Percentiles rank a stretch among this genome's conserved stretches.
These are phyloP conservation scores for Proterorhinus semilunaris DNA, from an alignment of 2,113 vertebrate genomes.

Conservation along the genomic window DNA sequence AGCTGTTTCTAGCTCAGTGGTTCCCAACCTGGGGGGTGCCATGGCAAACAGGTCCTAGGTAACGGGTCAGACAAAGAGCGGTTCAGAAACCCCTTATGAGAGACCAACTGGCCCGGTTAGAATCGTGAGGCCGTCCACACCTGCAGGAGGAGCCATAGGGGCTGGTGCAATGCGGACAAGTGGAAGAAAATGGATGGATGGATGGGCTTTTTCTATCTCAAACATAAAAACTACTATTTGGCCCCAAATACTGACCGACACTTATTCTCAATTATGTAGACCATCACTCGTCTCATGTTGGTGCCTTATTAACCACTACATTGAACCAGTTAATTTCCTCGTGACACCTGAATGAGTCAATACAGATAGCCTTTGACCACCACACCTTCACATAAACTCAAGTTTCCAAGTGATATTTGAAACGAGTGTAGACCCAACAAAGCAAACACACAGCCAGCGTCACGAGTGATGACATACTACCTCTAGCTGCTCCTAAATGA, in stretches of 20 bases:
- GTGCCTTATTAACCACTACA: not conserved
- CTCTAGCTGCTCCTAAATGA: constrained; percentile 8
- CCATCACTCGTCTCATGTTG: not conserved
- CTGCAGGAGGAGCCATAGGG: too few species aligned
- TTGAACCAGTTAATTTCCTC: constrained; percentile 21
- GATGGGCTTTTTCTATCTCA: too few species aligned
- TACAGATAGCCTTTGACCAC: constrained; percentile 26
- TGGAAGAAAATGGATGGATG: too few species aligned
- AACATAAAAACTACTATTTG: not conserved
- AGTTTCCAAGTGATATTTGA: constrained; percentile 23
- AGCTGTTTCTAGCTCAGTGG: too few species aligned
- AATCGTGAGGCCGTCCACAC: too few species aligned
- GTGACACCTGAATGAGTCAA: constrained; percentile 12
- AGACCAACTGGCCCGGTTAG: too few species aligned
- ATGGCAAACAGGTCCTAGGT: too few species aligned
- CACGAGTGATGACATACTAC: not conserved
- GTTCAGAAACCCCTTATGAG: too few species aligned
- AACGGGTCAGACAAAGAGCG: too few species aligned
- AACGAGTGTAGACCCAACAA: not conserved
- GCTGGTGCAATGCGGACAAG: too few species aligned
- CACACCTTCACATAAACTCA: constrained; percentile 24
- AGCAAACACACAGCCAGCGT: not conserved
- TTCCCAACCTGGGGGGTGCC: too few species aligned
- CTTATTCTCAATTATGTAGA: constrained; percentile 13
- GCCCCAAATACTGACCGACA: not conserved